These are phyloP conservation scores for Siderastrea siderea DNA, from an alignment of 92 coral and sea anemone genomes.

Conservation along the genomic window DNA sequence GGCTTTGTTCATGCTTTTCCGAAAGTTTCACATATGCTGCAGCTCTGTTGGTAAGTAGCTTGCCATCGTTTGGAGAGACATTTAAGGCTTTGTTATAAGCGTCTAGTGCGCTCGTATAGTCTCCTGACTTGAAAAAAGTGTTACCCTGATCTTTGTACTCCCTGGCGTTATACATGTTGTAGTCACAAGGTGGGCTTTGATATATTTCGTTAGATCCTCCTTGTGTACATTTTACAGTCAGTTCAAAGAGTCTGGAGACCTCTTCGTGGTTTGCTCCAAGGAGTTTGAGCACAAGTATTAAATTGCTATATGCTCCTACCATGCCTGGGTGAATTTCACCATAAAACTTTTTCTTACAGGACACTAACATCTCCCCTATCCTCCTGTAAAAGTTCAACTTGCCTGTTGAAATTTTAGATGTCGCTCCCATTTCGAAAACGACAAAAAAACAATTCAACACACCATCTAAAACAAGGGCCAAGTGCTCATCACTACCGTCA, in stretches of 20 bases:
- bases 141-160: neutral
- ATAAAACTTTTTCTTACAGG: neutral
- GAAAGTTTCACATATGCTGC: slow-evolving; percentile 12
- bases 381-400: neutral
- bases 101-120: neutral
- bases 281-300: neutral
- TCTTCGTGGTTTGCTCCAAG: neutral
- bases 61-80: slow-evolving; percentile 14
- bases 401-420: too few species aligned
- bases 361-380: neutral
- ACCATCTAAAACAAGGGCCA: neutral
- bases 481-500: neutral
- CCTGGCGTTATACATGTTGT: neutral
- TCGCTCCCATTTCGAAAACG: too few species aligned
- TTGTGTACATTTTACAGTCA: neutral
- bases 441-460: neutral
- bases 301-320: neutral
- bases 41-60: slow-evolving; percentile 14
- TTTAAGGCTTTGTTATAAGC: neutral
- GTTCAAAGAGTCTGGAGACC: neutral
- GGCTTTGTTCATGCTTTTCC: neutral
- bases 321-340: neutral
- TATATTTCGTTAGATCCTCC: neutral
- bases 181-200: neutral
- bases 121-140: neutral